These are phyloP conservation scores for Teleopsis dalmanni DNA, from an alignment of 1,140 invertebrate species.

Conservation along the genomic window DNA sequence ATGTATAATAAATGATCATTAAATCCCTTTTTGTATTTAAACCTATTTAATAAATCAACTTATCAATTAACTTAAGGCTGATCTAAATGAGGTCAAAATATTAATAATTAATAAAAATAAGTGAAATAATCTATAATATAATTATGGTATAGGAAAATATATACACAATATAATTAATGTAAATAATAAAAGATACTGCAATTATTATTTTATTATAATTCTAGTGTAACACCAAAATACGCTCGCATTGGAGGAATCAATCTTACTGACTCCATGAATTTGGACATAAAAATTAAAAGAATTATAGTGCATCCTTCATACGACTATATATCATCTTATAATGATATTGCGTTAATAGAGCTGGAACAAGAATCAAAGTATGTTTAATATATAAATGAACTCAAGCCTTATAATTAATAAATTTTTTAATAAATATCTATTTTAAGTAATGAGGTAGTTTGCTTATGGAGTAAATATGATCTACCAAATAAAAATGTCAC, in stretches of 20 bases:
- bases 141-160: no score
- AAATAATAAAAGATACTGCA: no score
- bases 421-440: background rate
- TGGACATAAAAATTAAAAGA: conserved; percentile 17
- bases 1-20: no score
- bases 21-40: no score
- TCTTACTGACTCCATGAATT: conserved; percentile 18
- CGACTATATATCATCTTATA: conserved; percentile 16
- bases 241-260: conserved; percentile 33
- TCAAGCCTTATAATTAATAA: background rate
- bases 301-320: conserved; percentile 26
- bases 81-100: no score
- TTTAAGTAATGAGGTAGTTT: conserved; percentile 12
- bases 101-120: no score
- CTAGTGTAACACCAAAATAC: conserved; percentile 18
- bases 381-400: background rate
- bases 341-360: conserved; percentile 35
- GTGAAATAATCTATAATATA: no score
- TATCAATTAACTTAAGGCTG: no score
- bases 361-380: conserved; percentile 14
- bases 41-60: no score
- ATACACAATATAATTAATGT: no score
- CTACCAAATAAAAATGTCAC: conserved; percentile 15
- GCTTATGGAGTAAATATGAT: conserved; percentile 19
- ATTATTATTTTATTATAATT: no score